Percentiles rank a stretch among this genome's conserved stretches.
These are phyloP conservation scores for Cryptus armator DNA, from an alignment of 2,888 invertebrate species.

Conservation along the genomic window DNA sequence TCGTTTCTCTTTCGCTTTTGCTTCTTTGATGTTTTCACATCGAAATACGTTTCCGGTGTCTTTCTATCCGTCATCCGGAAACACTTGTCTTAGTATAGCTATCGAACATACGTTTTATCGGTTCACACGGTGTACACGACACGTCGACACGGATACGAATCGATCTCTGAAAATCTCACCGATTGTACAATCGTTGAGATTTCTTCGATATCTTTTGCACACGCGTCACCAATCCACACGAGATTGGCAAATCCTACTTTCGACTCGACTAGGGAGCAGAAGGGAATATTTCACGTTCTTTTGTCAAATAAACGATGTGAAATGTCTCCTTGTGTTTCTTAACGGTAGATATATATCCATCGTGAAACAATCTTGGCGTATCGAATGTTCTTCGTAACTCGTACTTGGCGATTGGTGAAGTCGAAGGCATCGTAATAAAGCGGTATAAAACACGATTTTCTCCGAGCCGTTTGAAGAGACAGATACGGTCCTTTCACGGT, in stretches of 20 bases:
- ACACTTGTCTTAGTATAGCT: neutral
- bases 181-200: neutral
- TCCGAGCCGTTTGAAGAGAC: neutral
- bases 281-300: too few species aligned
- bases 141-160: neutral
- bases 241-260: too few species aligned
- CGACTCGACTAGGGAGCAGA: too few species aligned
- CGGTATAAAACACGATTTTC: neutral
- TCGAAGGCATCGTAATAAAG: neutral
- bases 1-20: neutral
- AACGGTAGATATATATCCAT: neutral
- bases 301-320: too few species aligned
- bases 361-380: neutral
- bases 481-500: neutral
- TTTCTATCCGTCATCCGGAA: neutral
- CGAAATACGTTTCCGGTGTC: constrained; percentile 12
- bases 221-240: neutral
- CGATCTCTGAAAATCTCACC: neutral
- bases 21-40: constrained; percentile 3
- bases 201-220: neutral
- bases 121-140: neutral
- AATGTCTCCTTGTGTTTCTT: too few species aligned
- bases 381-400: neutral
- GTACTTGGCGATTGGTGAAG: neutral
- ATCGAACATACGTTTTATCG: neutral